Evolutionary conservation across 2,888 invertebrate species (phyloP).

Genomic region (Dendrolimus pini): DNA sequence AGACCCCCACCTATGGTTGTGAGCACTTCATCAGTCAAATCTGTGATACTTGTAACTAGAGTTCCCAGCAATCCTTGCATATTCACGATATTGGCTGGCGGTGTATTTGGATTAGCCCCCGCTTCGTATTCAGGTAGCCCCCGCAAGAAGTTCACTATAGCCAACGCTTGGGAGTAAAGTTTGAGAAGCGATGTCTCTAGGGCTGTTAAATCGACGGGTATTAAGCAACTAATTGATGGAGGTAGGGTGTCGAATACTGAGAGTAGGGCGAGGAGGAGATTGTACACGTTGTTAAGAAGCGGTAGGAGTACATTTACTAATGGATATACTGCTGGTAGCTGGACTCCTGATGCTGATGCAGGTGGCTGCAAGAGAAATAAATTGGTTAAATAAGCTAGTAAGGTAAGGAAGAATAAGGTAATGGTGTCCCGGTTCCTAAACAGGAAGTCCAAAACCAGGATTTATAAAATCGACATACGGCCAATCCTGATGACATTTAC

Average conservation of each 20-base stretch:
- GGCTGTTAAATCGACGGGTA: slow-evolving; percentile 59
- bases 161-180: slow-evolving; percentile 60
- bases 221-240: slow-evolving; percentile 52
- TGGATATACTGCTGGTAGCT: slow-evolving; percentile 64
- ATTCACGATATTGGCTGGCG: slow-evolving; percentile 36
- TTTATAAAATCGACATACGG: no score
- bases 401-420: no score
- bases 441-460: no score
- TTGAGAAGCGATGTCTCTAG: slow-evolving; percentile 60
- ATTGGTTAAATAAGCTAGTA: background rate
- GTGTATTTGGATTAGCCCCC: slow-evolving; percentile 53
- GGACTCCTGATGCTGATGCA: slow-evolving; percentile 45
- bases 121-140: slow-evolving; percentile 54
- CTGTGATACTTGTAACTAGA: slow-evolving; percentile 40
- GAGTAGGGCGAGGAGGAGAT: slow-evolving; percentile 57
- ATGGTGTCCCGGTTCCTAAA: no score
- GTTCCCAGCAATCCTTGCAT: slow-evolving; percentile 48
- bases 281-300: slow-evolving; percentile 66
- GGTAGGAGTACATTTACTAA: slow-evolving; percentile 63
- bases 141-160: slow-evolving; percentile 60
- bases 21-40: slow-evolving; percentile 51
- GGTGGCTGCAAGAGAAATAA: slow-evolving; percentile 39
- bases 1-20: slow-evolving; percentile 53
- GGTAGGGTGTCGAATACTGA: slow-evolving; percentile 67
- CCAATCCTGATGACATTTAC: no score